Conservation (phyloP, 1,140 invertebrate species). For the Homalodisca vitripennis region DNA sequence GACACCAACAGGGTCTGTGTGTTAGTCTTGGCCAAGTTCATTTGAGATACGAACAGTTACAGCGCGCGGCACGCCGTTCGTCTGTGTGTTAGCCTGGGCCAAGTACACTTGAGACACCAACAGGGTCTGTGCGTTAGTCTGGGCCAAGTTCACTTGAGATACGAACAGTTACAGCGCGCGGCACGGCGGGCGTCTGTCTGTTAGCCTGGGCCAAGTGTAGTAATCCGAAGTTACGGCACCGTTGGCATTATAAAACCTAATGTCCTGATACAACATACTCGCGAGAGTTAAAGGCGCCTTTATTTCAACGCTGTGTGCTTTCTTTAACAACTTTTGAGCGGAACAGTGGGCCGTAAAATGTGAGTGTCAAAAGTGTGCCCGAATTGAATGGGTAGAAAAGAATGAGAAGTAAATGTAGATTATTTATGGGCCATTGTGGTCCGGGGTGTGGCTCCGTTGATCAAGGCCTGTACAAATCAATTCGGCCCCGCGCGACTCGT, state of each 20-base stretch:
- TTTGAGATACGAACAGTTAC: no score
- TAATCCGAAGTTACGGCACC: neutral
- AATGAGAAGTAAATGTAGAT: slow-evolving; percentile 22
- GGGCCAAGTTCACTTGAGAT: no score
- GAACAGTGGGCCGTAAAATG: slow-evolving; percentile 10
- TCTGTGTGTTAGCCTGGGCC: no score
- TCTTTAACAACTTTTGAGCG: neutral
- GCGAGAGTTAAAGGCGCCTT: neutral
- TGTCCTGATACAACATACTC: neutral
- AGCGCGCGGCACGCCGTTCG: no score
- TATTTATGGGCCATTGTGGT: slow-evolving; percentile 21
- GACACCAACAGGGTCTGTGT: no score
- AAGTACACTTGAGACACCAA: no score
- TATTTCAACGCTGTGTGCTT: neutral
- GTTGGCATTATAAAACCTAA: slow-evolving; percentile 16
- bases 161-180: no score
- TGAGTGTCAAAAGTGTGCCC: neutral
- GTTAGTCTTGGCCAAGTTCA: no score
- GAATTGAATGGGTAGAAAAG: neutral
- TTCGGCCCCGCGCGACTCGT: neutral
- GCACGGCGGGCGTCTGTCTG: no score
- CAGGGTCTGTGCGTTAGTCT: no score
- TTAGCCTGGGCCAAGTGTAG: no score
- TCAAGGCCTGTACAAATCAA: slow-evolving; percentile 12
- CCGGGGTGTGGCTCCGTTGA: slow-evolving; percentile 3